These are phyloP conservation scores for Dendrophyllia cribrosa DNA, from an alignment of 64 coral and sea anemone species.

Conservation along the genomic window DNA sequence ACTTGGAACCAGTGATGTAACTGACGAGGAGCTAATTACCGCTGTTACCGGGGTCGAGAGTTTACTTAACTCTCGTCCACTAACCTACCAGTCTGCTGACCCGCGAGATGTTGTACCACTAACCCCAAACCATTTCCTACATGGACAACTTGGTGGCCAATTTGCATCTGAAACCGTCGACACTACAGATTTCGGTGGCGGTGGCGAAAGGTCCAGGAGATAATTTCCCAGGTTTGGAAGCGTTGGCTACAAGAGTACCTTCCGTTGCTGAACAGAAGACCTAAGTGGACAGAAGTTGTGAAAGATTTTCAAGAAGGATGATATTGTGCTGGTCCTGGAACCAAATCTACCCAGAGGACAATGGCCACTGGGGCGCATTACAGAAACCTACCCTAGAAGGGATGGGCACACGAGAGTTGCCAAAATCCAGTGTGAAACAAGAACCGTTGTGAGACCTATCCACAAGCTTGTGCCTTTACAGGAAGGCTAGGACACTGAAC, in stretches of 20 bases:
- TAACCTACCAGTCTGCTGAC: slow-evolving; percentile 59
- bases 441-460: slow-evolving; percentile 12
- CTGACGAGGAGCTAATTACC: slow-evolving; percentile 57
- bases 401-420: slow-evolving; percentile 31
- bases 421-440: slow-evolving; percentile 7
- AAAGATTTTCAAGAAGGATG: slow-evolving; percentile 32
- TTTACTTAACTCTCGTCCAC: slow-evolving; percentile 48
- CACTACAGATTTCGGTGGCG: neutral
- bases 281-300: slow-evolving; percentile 9
- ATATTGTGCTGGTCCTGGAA: slow-evolving; percentile 23
- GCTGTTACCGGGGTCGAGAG: neutral
- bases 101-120: slow-evolving; percentile 35
- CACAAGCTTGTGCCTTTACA: slow-evolving; percentile 32
- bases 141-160: slow-evolving; percentile 59
- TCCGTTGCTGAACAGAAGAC: neutral
- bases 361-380: slow-evolving; percentile 38
- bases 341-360: neutral
- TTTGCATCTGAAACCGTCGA: slow-evolving; percentile 48
- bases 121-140: slow-evolving; percentile 57
- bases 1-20: slow-evolving; percentile 18
- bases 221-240: slow-evolving; percentile 12
- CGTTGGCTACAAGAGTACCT: slow-evolving; percentile 39
- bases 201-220: slow-evolving; percentile 50
- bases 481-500: neutral
- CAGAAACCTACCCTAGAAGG: neutral